phyloP scores from a whole-genome alignment of 2,113 vertebrate species.

The Porphyrio hochstetteri region DNA sequence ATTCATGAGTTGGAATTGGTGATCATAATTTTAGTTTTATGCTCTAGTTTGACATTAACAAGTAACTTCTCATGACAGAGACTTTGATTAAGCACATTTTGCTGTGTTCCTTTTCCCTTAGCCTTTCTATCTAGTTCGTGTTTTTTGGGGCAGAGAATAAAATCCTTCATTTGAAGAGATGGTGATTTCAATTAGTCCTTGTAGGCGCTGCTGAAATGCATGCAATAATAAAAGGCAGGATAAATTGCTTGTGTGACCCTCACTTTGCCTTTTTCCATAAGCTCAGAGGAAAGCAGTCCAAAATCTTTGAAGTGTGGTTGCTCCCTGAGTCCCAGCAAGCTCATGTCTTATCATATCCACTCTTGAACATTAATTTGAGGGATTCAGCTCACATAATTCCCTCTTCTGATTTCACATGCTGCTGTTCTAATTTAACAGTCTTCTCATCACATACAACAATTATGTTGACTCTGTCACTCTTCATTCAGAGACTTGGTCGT shows the following conservation, averaged over 20 bases:
- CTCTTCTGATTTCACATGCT: neutral
- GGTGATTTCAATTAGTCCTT: neutral
- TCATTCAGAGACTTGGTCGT: neutral
- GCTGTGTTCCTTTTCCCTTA: neutral
- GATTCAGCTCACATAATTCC: neutral
- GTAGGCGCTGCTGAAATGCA: neutral
- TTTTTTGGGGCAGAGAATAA: neutral
- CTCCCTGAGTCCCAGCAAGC: neutral
- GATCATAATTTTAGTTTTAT: neutral
- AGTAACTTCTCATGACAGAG: neutral
- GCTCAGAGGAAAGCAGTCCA: neutral
- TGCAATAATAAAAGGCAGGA: neutral
- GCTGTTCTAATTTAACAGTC: neutral
- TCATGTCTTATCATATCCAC: neutral
- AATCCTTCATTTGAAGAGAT: neutral
- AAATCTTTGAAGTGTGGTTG: neutral
- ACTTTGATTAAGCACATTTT: neutral
- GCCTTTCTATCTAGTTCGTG: neutral
- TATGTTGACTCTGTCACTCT: neutral
- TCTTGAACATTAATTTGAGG: neutral
- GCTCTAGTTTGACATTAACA: neutral
- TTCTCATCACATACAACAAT: neutral
- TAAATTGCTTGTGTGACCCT: neutral
- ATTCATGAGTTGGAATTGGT: neutral
- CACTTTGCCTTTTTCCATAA: neutral